A percentile compares a stretch with the other conserved stretches of the same genome.
These are phyloP conservation scores for Pseudomugil gertrudae DNA, from an alignment of 2,797 vertebrate genomes.

Conservation along the genomic window DNA sequence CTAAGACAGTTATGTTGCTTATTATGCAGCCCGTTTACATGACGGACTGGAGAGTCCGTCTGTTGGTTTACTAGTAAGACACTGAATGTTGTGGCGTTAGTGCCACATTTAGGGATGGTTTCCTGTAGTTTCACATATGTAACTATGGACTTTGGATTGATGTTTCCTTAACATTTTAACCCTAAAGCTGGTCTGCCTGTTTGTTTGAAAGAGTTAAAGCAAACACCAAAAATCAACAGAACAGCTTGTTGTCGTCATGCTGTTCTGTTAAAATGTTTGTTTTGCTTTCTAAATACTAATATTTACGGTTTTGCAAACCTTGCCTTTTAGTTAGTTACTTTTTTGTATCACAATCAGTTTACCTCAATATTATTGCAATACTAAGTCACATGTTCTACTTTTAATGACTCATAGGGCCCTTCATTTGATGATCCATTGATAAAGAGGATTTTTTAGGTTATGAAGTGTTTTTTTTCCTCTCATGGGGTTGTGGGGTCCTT, in stretches of 20 bases:
- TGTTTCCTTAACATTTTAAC: too few relatives aligned
- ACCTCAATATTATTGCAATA: slow-evolving; percentile 24
- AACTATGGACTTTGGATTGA: too few relatives aligned
- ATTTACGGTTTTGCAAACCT: slow-evolving; percentile 2
- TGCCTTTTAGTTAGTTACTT: slow-evolving; percentile 5
- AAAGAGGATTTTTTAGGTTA: neutral
- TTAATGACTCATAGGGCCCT: slow-evolving; percentile 47
- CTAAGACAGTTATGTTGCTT: slow-evolving; percentile 14
- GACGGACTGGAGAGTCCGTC: neutral
- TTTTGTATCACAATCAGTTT: slow-evolving; percentile 27
- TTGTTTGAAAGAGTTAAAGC: too few relatives aligned
- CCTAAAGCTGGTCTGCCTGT: slow-evolving; percentile 21
- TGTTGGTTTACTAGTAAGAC: slow-evolving; percentile 29
- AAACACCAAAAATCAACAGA: slow-evolving; percentile 41
- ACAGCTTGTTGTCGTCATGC: slow-evolving; percentile 3
- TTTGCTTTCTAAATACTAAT: slow-evolving; percentile 3
- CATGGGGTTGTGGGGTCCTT: slow-evolving; percentile 7
- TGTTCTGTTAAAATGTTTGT: slow-evolving; percentile 17
- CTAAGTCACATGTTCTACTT: neutral
- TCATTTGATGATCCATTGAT: slow-evolving; percentile 12
- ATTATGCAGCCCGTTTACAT: slow-evolving; percentile 15
- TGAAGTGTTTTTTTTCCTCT: neutral
- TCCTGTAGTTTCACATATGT: slow-evolving; percentile 28
- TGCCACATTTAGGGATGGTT: slow-evolving; percentile 15
- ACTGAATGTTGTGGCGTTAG: slow-evolving; percentile 11